Evolutionary conservation across 2,113 vertebrate species (phyloP), one percentile per base, ranked within the genome.

Genomic region (Delphinus delphis): DNA sequence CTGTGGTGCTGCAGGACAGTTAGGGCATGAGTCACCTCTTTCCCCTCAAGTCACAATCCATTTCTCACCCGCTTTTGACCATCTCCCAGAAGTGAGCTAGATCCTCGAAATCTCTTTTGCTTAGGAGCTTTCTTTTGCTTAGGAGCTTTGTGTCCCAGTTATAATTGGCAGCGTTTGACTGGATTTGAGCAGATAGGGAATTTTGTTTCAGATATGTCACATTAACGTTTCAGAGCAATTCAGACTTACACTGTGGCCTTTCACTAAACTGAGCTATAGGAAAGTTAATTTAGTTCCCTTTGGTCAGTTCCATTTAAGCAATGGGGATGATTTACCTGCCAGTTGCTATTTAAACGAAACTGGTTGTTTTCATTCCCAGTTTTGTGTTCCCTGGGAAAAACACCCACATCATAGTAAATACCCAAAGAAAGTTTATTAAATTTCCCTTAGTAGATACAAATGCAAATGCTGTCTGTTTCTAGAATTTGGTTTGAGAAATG

Each of bases 251-350:
- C 4, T 38, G 14, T 94, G 65, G 55, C 18, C n/a, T 95, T 92
- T 87, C 80, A 90, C 28, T 95, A 96, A 79, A 90, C 15, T 73
- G 55, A 96, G 10, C 77, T 38, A 7, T 82, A 53, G 21, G 68
- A 93, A 93, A 89, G 47, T 85, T 95, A 93, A 90, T 82, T 93
- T 97, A 77, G 65, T 79, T 90, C 26, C 55, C n/a, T 94, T 93
- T 88, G 44, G 62, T 70, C 62, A 38, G 21, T 77, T 83, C 38
- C 47, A 71, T 90, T 81, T 95, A 90, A 94, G 65, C 58, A 12
- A 47, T 60, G 18, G 73, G 90, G 55, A 79, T 95, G 23, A 89
- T 83, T 91, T 95, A 17, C 10, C 53, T 28, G 20, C 6, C 85
- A 85, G 38, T 91, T 20, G 55, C 65, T 90, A 26, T 82, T 94